Percentiles rank a stretch among this genome's conserved stretches.
Evolutionary conservation across 2,888 invertebrate genomes (phyloP).

Genomic region (Heteromurus nitidus): DNA sequence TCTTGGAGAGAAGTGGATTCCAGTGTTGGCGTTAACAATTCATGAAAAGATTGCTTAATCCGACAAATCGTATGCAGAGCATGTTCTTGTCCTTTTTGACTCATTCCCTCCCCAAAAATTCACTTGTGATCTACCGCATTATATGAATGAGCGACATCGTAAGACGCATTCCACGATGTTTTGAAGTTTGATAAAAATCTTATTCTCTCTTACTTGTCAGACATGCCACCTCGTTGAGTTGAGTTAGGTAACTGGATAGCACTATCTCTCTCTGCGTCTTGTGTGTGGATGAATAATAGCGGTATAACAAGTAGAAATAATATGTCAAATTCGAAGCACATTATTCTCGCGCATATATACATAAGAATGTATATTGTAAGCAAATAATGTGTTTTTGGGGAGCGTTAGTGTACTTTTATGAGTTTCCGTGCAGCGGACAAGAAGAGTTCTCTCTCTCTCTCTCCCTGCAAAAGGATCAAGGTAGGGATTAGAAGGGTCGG

Average conservation of each 20-base stretch:
- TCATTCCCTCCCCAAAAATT: constrained; percentile 51
- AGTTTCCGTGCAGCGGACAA: constrained; percentile 1
- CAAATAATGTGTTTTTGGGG: constrained; percentile 24
- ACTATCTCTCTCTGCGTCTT: neutral
- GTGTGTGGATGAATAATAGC: no score
- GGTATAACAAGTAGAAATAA: no score
- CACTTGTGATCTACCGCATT: constrained; percentile 23
- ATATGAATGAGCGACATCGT: neutral
- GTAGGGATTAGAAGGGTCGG: constrained; percentile 54
- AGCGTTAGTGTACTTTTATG: constrained; percentile 23
- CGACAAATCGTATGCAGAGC: constrained; percentile 71
- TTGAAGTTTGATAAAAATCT: constrained; percentile 22
- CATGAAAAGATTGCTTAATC: constrained; percentile 68
- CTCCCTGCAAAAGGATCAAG: constrained; percentile 43
- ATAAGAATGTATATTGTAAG: constrained; percentile 13
- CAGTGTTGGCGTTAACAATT: constrained; percentile 46
- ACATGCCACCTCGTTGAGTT: constrained; percentile 41
- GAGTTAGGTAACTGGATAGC: constrained; percentile 43
- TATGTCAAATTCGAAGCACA: constrained; percentile 44
- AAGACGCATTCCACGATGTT: constrained; percentile 15
- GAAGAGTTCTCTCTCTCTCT: neutral
- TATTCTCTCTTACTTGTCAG: constrained; percentile 8
- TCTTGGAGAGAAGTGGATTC: constrained; percentile 31
- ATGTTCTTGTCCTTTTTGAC: constrained; percentile 65
- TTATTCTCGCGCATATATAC: no score